These are phyloP conservation scores for Plectrocnemia conspersa DNA, from an alignment of 1,140 invertebrate species.

Conservation along the genomic window DNA sequence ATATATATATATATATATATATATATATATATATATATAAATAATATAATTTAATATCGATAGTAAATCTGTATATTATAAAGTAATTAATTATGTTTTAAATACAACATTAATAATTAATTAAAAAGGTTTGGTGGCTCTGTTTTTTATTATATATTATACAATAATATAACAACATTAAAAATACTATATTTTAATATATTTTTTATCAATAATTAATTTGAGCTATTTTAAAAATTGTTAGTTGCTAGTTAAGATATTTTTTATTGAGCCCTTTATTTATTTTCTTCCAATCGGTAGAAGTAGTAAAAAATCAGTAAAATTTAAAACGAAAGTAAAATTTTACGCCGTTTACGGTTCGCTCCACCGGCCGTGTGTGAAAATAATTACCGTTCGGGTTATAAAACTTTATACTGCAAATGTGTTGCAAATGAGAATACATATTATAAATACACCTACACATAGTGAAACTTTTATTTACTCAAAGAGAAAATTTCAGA, in stretches of 20 bases:
- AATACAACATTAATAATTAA: background rate
- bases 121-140: no score
- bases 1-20: conserved; percentile 12
- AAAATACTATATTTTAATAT: no score
- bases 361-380: conserved; percentile 15
- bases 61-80: background rate
- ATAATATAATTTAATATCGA: background rate
- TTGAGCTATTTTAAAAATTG: no score
- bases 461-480: conserved; percentile 6
- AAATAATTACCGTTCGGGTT: conserved; percentile 15
- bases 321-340: conserved; percentile 17
- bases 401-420: background rate
- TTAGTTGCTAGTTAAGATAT: no score
- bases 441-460: no score
- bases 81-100: background rate
- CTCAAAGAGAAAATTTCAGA: conserved; percentile 3
- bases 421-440: no score
- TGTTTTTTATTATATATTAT: no score
- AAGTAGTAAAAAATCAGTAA: no score
- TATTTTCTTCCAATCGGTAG: no score
- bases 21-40: background rate
- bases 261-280: no score
- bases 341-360: conserved; percentile 2
- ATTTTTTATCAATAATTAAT: no score
- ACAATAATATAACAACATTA: no score